Evolutionary conservation across 1,140 invertebrate species (phyloP).

Genomic region (Halictus rubicundus): DNA sequence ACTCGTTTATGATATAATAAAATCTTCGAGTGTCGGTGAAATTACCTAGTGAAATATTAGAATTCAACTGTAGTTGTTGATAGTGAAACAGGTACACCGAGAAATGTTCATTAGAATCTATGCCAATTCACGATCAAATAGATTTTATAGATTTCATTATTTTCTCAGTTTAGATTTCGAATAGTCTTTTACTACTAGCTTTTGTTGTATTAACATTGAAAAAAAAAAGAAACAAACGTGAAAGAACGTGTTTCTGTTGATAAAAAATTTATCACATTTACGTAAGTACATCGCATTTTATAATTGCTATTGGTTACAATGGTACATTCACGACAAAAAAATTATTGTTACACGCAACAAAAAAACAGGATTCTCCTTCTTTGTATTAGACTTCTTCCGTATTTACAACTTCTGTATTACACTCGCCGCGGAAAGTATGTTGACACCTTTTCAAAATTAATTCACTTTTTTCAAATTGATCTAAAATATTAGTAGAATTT

Average conservation of each 20-base stretch:
- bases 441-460: no score
- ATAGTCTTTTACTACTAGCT: neutral
- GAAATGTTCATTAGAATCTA: neutral
- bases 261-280: neutral
- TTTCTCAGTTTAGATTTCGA: neutral
- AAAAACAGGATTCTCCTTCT: neutral
- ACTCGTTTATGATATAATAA: no score
- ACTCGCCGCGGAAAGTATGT: no score
- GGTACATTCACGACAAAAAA: neutral
- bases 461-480: no score
- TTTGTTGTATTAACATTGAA: no score
- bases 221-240: no score
- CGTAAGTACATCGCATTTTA: neutral
- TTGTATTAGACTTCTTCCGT: no score
- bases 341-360: neutral
- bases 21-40: slow-evolving; percentile 22
- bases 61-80: neutral
- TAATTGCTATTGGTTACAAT: neutral
- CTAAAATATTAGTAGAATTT: no score
- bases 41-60: slow-evolving; percentile 18
- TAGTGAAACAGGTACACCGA: neutral
- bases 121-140: neutral
- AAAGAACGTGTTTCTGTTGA: neutral
- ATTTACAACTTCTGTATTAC: no score
- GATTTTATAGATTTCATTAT: neutral